Evolutionary conservation across 2,113 vertebrate species (phyloP).

Genomic region (Hippocampus barbouri): DNA sequence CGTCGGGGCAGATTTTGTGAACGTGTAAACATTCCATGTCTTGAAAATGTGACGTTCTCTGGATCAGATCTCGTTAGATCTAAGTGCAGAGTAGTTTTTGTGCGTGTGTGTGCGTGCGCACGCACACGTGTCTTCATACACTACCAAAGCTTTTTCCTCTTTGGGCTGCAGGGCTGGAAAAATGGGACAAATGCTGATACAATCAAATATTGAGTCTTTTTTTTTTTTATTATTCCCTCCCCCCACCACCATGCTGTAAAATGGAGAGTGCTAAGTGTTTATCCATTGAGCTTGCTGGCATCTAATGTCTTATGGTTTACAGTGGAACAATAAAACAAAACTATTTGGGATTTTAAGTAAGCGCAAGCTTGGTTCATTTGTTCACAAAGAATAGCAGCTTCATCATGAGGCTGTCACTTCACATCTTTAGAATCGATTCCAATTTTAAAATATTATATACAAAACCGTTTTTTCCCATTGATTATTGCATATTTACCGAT

Average conservation of each 20-base stretch:
- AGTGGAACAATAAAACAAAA: constrained; percentile 45
- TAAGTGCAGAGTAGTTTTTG: constrained; percentile 10
- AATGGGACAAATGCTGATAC: constrained; percentile 33
- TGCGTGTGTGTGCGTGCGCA: background rate
- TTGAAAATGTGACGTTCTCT: constrained; percentile 21
- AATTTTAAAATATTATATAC: no score
- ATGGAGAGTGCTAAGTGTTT: constrained; percentile 30
- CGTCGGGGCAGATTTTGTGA: constrained; percentile 38
- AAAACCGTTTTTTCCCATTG: no score
- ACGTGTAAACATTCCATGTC: constrained; percentile 49
- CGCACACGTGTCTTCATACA: constrained; percentile 8
- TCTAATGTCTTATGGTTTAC: constrained; percentile 39
- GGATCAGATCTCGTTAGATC: constrained; percentile 18
- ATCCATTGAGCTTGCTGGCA: constrained; percentile 46
- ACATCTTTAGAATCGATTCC: no score
- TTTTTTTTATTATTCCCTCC: background rate
- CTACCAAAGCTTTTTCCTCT: constrained; percentile 31
- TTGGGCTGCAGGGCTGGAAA: constrained; percentile 12
- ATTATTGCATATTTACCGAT: no score
- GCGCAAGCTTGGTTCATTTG: background rate
- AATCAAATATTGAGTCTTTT: constrained; percentile 38
- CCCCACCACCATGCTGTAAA: constrained; percentile 45
- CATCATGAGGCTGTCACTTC: background rate
- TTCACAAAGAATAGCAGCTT: background rate
- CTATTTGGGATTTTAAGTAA: constrained; percentile 40